Percentiles rank a stretch among this genome's conserved stretches.
Evolutionary conservation across 2,888 invertebrate genomes (phyloP).

Genomic region (Tiphia femorata): DNA sequence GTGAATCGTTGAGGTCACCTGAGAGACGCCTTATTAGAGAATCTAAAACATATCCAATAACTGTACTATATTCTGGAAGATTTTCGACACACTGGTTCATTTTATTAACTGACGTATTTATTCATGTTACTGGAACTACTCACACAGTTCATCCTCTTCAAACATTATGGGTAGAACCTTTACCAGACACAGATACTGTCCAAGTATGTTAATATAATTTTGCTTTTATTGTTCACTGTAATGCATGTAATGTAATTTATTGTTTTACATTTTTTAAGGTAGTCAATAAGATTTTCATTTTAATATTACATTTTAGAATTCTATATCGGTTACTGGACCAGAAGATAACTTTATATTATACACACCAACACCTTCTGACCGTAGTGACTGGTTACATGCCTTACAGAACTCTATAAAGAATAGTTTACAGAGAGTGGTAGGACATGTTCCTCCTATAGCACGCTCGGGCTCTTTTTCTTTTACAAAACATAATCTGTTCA

Average conservation of each 20-base stretch:
- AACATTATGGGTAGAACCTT: slow-evolving; percentile 84
- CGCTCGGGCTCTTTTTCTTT: slow-evolving; percentile 82
- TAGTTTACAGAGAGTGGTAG: slow-evolving; percentile 75
- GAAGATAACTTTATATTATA: slow-evolving; percentile 81
- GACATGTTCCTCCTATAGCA: slow-evolving; percentile 78
- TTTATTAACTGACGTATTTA: slow-evolving; percentile 84
- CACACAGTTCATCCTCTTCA: slow-evolving; percentile 78
- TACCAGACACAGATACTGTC: slow-evolving; percentile 76
- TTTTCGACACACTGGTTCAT: slow-evolving; percentile 86
- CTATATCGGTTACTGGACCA: slow-evolving; percentile 80
- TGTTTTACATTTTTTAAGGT: slow-evolving; percentile 20
- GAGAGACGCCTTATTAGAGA: slow-evolving; percentile 84
- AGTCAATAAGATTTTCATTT: background rate
- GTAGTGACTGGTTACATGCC: slow-evolving; percentile 84
- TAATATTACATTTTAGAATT: slow-evolving; percentile 67
- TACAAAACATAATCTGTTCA: slow-evolving; percentile 78
- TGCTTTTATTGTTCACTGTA: background rate
- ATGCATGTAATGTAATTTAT: background rate
- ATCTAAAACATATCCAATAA: slow-evolving; percentile 79
- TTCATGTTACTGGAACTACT: slow-evolving; percentile 80
- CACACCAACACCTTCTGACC: slow-evolving; percentile 78
- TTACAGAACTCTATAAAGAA: slow-evolving; percentile 81
- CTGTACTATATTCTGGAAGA: slow-evolving; percentile 78
- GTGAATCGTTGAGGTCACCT: slow-evolving; percentile 75
- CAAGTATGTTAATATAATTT: slow-evolving; percentile 65